Conservation (phyloP, 35 echinoderm and acorn worm species). For the Lytechinus pictus region DNA sequence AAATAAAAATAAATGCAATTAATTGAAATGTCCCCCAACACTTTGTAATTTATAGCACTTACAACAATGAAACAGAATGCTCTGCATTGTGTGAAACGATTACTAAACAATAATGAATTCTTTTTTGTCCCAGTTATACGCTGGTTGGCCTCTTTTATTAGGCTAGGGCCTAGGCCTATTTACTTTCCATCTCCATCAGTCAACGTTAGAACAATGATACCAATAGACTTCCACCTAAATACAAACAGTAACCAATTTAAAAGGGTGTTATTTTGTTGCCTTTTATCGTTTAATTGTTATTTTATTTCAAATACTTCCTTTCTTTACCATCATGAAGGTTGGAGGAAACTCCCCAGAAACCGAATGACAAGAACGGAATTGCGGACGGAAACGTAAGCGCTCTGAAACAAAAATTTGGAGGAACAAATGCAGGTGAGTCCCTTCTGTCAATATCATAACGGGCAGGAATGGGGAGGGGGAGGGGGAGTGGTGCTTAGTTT, state of each 20-base stretch:
- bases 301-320: no score
- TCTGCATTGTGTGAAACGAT: background rate
- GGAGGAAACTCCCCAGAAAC: conserved; percentile 29
- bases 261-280: background rate
- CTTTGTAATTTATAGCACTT: no score
- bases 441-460: no score
- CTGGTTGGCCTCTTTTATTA: background rate
- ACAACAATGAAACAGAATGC: no score
- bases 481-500: no score
- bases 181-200: background rate
- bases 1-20: no score
- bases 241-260: background rate
- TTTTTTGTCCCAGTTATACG: background rate
- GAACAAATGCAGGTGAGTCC: conserved; percentile 7
- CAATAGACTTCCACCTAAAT: background rate
- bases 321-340: background rate
- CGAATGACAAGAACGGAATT: background rate
- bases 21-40: no score
- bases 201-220: background rate
- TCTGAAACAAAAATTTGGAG: conserved; percentile 27
- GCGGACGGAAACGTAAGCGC: conserved; percentile 19
- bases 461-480: no score
- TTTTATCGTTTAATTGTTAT: background rate
- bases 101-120: background rate
- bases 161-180: background rate